Evolutionary conservation across 2,888 invertebrate species (phyloP).

Genomic region (Metalampra italica): DNA sequence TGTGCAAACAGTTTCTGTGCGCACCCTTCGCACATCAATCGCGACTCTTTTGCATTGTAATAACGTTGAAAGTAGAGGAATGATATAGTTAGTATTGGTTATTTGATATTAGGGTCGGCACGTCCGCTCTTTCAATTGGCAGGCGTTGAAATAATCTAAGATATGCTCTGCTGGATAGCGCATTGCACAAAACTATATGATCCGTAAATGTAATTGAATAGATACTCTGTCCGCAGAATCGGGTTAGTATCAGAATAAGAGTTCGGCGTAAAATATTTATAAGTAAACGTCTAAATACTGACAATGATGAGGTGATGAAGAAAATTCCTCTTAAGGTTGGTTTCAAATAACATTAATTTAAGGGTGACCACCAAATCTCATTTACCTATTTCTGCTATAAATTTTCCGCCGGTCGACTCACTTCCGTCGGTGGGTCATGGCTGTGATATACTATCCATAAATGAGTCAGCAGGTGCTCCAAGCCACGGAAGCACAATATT

Average conservation of each 20-base stretch:
- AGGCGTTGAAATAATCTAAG: conserved; percentile 9
- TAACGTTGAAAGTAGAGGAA: conserved; percentile 11
- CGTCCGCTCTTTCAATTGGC: conserved; percentile 37
- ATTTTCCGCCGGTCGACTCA: conserved; percentile 13
- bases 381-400: conserved; percentile 9
- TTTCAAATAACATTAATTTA: no score
- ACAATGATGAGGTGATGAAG: no score
- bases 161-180: no score
- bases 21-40: neutral
- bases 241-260: no score
- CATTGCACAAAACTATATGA: no score
- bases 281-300: no score
- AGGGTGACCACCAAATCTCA: neutral
- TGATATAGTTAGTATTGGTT: neutral
- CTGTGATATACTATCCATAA: conserved; percentile 21
- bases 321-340: no score
- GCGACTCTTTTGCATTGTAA: neutral
- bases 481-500: neutral
- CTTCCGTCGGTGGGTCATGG: conserved; percentile 13
- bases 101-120: conserved; percentile 27
- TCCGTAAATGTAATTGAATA: no score
- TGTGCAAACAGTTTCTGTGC: neutral
- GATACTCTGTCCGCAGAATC: no score
- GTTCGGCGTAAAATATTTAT: no score
- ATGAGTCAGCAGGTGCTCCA: conserved; percentile 29